Evolutionary conservation across 2,797 vertebrate genomes (phyloP).

Genomic region (Loris lydekkerianus): DNA sequence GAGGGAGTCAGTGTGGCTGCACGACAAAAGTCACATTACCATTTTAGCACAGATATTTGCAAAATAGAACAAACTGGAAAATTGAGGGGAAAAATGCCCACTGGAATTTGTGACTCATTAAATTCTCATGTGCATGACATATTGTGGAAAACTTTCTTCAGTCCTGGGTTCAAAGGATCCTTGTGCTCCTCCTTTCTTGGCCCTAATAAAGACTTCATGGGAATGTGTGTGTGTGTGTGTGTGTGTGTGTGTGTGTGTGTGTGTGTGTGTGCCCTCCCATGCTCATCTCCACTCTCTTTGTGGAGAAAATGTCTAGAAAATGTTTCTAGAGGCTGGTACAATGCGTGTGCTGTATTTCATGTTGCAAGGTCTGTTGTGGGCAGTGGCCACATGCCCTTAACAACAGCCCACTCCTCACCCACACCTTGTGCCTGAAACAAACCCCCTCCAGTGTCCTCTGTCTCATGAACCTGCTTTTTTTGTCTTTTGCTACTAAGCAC

Average conservation of each 20-base stretch:
- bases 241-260: fast-evolving
- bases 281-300: background rate
- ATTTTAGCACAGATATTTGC: constrained; percentile 82
- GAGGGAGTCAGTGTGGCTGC: constrained; percentile 56
- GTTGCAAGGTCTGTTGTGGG: background rate
- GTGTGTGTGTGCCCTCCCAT: background rate
- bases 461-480: background rate
- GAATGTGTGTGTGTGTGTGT: background rate
- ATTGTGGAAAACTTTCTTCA: constrained; percentile 67
- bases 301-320: background rate
- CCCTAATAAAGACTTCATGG: background rate
- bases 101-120: constrained; percentile 67
- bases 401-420: background rate
- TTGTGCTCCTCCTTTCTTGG: background rate
- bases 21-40: background rate
- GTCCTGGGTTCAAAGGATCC: constrained; percentile 16
- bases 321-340: background rate
- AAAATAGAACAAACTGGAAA: constrained; percentile 79
- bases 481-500: background rate
- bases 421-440: background rate
- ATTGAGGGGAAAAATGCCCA: constrained; percentile 22
- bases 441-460: background rate
- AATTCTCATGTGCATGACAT: constrained; percentile 65
- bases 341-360: background rate
- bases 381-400: background rate